phyloP scores from a whole-genome alignment of 92 coral and sea anemone species.

The Heliopora coerulea region DNA sequence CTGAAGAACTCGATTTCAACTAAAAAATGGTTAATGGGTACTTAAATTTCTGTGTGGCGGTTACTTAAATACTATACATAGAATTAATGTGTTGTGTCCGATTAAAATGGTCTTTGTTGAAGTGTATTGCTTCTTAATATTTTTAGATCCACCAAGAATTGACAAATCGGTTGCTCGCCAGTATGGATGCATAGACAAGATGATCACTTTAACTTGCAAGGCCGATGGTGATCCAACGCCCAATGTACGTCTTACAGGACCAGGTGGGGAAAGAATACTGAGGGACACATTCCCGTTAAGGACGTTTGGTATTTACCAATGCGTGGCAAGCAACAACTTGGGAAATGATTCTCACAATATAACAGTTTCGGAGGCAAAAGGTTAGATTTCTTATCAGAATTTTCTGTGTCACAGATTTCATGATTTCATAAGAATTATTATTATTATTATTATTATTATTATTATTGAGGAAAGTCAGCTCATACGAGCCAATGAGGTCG shows the following conservation, averaged over 20 bases:
- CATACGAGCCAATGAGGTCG: no score
- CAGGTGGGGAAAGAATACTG: slow-evolving; percentile 2
- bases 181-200: slow-evolving; percentile 14
- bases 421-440: no score
- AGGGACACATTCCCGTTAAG: background rate
- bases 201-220: slow-evolving; percentile 2
- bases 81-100: no score
- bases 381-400: background rate
- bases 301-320: slow-evolving; percentile 28
- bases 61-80: no score
- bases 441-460: no score
- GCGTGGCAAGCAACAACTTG: slow-evolving; percentile 22
- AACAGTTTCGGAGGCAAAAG: slow-evolving; percentile 12
- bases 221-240: slow-evolving; percentile 29
- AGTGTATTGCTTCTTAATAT: no score
- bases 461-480: no score
- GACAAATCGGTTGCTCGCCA: background rate
- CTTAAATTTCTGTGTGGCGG: no score
- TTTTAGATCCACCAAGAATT: slow-evolving; percentile 28
- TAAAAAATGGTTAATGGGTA: no score
- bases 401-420: no score
- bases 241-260: background rate
- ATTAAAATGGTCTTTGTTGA: no score
- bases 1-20: no score
- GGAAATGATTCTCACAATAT: slow-evolving; percentile 27